Evolutionary conservation across 2,113 vertebrate genomes (phyloP), one percentile per base, ranked within the genome.

Genomic region (Carassius carassius): DNA sequence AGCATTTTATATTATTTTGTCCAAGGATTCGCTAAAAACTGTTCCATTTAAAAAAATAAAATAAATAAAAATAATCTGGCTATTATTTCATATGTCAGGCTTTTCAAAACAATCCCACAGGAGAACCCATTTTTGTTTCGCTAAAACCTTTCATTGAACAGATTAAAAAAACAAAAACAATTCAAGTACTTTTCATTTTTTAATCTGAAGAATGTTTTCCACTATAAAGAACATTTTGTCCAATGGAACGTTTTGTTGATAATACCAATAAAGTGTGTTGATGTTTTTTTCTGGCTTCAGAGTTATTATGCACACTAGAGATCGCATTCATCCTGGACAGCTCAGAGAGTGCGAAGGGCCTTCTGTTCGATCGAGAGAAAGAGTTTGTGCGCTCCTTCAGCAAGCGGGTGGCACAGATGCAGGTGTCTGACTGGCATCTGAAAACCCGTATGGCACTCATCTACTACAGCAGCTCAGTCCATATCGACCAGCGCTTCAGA

Each of bases 251-350:
- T 29, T 12, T 69, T 0, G 5, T 37, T 19, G 16, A 37, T 12
- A 12, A 62, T 11, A 32, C 35, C 37, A 23, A 1, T 73, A 47
- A 44, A 41, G 9, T 21, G 32, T 70, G 35, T 70, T 41, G 21
- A 41, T 41, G 32, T 41, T 47, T 65, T 74, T 85, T 89, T 8
- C 88, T 88, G 78, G 1, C 87, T 88, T 44, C 92, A 97, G 96
- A 90, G 84, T 58, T 83, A 32, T 37, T 1, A 2, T 98, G 97
- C 88, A 90, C 92, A 1, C 81, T 97, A 87, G 96, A 97, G 81
- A 89, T 96, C 85, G 90, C 92, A 6, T 98, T 97, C 91, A 93
- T 97, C 32, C 75, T 98, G 91, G 97, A 99, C 93, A 98, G 97
- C 88, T 99, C 97, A 1, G 97, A 98, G 91, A 97, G 95, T 49